Evolutionary conservation across 2,113 vertebrate genomes (phyloP).

Genomic region (Mobula birostris): DNA sequence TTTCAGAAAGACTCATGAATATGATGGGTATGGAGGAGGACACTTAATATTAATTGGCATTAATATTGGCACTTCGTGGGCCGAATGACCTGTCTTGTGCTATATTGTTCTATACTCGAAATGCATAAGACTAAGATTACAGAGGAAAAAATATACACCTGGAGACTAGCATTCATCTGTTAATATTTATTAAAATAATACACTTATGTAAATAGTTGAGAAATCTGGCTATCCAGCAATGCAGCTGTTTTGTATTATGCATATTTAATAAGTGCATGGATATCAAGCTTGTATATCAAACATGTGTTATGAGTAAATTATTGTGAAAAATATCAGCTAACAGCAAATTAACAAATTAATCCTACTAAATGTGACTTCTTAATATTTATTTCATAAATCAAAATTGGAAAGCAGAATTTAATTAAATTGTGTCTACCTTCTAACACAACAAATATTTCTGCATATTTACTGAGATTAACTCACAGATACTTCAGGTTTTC

Average conservation of each 20-base stretch:
- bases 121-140: background rate
- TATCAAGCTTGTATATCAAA: background rate
- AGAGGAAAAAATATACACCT: background rate
- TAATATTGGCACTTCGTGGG: too few relatives aligned
- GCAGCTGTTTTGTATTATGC: background rate
- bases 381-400: background rate
- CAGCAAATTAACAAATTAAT: background rate
- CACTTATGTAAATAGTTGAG: background rate
- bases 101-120: too few relatives aligned
- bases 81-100: too few relatives aligned
- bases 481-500: conserved; percentile 57
- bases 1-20: too few relatives aligned
- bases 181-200: background rate
- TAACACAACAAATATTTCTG: background rate
- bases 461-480: conserved; percentile 41
- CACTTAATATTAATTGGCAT: too few relatives aligned
- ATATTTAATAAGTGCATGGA: background rate
- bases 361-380: background rate
- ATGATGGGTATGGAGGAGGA: too few relatives aligned
- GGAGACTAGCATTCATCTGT: background rate
- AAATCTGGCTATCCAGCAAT: background rate
- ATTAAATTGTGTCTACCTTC: background rate
- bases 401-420: background rate
- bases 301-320: background rate
- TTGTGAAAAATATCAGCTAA: background rate